Percentiles rank a stretch among this genome's conserved stretches.
phyloP scores from a whole-genome alignment of 2,888 invertebrate genomes.

The Hydrotaea cyrtoneurina region DNA sequence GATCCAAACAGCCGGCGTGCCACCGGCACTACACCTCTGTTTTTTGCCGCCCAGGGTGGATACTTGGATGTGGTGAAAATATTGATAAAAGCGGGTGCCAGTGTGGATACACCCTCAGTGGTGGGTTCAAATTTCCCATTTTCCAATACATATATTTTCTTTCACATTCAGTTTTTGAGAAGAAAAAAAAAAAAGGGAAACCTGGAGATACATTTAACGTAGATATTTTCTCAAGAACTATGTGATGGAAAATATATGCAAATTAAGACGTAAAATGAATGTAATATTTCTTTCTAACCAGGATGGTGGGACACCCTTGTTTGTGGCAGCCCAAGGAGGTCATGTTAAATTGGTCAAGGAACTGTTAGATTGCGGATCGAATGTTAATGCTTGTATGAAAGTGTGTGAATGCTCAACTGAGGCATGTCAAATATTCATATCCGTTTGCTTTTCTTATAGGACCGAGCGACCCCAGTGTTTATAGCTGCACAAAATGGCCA shows the following conservation, averaged over 20 bases:
- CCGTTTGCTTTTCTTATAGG: constrained; percentile 82
- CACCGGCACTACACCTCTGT: constrained; percentile 96
- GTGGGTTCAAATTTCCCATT: no score
- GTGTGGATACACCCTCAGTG: constrained; percentile 89
- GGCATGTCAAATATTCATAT: no score
- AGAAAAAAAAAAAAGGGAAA: background rate
- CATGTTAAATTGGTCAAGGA: constrained; percentile 93
- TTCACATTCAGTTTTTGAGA: no score
- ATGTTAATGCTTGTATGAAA: constrained; percentile 92
- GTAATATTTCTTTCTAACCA: constrained; percentile 80
- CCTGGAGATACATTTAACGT: no score
- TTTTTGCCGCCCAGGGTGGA: constrained; percentile 97
- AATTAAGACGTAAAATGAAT: no score
- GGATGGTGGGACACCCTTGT: constrained; percentile 97
- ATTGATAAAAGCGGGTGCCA: constrained; percentile 89
- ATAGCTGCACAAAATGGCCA: constrained; percentile 97
- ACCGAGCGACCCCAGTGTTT: constrained; percentile 94
- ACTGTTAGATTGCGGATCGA: constrained; percentile 90
- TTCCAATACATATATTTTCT: no score
- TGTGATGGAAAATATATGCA: no score
- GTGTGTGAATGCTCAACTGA: constrained; percentile 79
- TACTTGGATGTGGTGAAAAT: constrained; percentile 90
- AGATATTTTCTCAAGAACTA: no score
- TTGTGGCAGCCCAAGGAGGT: constrained; percentile 94
- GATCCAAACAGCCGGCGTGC: constrained; percentile 92